Conservation (phyloP, 2,797 vertebrate genomes). For the Gymnoscopelus microlampas region DNA sequence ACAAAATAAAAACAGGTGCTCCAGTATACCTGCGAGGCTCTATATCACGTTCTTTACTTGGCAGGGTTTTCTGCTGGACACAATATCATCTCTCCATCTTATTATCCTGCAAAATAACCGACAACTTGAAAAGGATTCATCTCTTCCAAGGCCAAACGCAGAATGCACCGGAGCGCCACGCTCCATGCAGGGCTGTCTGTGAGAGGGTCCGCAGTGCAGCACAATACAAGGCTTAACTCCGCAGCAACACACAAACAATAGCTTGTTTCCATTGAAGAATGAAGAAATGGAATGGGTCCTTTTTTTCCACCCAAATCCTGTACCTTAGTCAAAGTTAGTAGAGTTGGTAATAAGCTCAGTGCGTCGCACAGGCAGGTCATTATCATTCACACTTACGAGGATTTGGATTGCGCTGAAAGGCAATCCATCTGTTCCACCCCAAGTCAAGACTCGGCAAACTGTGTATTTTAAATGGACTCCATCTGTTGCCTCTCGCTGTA, state of each 20-base stretch:
- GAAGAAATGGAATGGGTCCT: not conserved
- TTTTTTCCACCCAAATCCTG: not conserved
- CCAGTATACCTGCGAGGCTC: not conserved
- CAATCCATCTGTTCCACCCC: constrained; percentile 63
- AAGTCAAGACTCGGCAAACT: constrained; percentile 52
- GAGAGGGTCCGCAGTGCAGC: too few relatives aligned
- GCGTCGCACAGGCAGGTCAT: constrained; percentile 30
- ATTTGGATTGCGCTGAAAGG: constrained; percentile 34
- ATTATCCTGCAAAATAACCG: not conserved
- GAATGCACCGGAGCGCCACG: not conserved
- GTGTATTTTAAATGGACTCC: constrained; percentile 53
- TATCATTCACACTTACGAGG: constrained; percentile 54
- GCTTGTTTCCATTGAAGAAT: not conserved
- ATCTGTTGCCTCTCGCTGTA: constrained; percentile 65
- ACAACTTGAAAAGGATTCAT: constrained; percentile 11
- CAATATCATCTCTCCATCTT: too few relatives aligned
- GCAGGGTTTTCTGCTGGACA: too few relatives aligned
- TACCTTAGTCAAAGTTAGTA: constrained; percentile 27
- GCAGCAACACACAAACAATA: not conserved
- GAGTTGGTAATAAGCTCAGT: constrained; percentile 35
- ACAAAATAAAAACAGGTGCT: not conserved
- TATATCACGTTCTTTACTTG: not conserved
- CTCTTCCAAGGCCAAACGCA: constrained; percentile 9
- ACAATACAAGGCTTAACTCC: not conserved
- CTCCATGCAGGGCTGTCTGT: too few relatives aligned